These are phyloP conservation scores for Callospermophilus lateralis DNA, from an alignment of 2,113 vertebrate genomes.

Conservation along the genomic window DNA sequence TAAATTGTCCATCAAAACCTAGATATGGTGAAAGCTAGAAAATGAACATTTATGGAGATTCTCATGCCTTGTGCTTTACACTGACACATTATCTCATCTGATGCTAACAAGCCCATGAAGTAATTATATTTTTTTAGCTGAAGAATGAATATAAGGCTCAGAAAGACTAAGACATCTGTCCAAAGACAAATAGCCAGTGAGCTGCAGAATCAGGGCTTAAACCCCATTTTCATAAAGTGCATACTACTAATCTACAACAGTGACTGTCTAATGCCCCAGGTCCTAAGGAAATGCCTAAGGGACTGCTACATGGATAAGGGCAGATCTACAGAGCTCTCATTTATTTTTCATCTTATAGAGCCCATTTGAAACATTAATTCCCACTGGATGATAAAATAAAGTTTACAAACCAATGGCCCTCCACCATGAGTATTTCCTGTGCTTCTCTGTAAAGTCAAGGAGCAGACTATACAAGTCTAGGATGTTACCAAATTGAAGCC, in stretches of 20 bases:
- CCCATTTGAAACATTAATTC: background rate
- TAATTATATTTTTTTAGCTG: constrained; percentile 1
- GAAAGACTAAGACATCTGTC: background rate
- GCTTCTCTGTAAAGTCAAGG: background rate
- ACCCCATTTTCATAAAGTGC: background rate
- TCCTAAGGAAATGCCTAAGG: background rate
- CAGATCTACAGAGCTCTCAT: background rate
- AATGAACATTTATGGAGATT: constrained; percentile 32
- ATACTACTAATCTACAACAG: background rate
- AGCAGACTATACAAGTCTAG: background rate
- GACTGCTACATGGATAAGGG: background rate
- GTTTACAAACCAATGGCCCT: background rate
- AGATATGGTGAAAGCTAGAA: constrained; percentile 22
- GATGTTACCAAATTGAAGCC: background rate
- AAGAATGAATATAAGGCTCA: background rate
- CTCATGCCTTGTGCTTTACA: background rate
- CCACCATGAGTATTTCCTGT: background rate
- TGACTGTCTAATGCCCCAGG: background rate
- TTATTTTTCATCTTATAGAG: background rate
- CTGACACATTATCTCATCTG: constrained; percentile 13
- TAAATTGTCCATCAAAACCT: constrained; percentile 38
- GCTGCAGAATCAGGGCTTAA: background rate
- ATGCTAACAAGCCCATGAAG: background rate
- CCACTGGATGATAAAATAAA: background rate
- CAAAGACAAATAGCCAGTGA: constrained; percentile 20